Base-by-base conservation (phyloP, 2,113 vertebrate species). In the Ancistrus triradiatus region DNA sequence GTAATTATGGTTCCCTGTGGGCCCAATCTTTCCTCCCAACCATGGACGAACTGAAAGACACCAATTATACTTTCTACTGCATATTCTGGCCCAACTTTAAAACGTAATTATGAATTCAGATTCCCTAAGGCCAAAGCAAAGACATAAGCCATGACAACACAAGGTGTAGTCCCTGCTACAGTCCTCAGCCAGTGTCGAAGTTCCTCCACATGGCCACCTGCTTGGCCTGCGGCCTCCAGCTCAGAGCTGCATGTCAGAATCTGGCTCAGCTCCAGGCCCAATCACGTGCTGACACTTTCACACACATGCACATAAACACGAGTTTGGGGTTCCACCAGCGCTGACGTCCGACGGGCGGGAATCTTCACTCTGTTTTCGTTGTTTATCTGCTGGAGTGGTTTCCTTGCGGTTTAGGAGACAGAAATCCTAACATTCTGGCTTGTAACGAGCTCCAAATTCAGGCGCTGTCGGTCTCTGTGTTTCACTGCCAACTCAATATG, bases 401-500 rank as follows among this genome's bases (percentile, higher is more conserved):
- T 84, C 73, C 68, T 68, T 80, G 82, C 62, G 82, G 81, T 78
- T 77, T 84, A 70, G 78, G 77, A 78, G 58, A 44, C 18, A 27
- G 63, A 70, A 69, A 53, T 60, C 69, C 73, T 72, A 75, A 79
- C 76, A 80, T 80, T 75, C 69, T 79, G 78, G 76, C 50, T 51
- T 73, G 69, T 76, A 79, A 81, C 72, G 77, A 72, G 73, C 75
- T 78, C 66, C 69, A 76, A 66, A 72, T 74, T 70, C 71, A 81
- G 81, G 81, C 80, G 81, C 71, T 76, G 80, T 79, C 76, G 50
- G 68, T 73, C 51, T 40, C 38, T 73, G 69, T 84, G 80, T 82
- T 73, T 66, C 59, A 40, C 59, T 9, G 81, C 82, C 82, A 84
- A 74, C 25, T 76, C 72, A 77, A 76, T 78, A 71, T 73, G 59